Evolutionary conservation across 2,113 vertebrate species (phyloP).

Genomic region (Coregonus clupeaformis): DNA sequence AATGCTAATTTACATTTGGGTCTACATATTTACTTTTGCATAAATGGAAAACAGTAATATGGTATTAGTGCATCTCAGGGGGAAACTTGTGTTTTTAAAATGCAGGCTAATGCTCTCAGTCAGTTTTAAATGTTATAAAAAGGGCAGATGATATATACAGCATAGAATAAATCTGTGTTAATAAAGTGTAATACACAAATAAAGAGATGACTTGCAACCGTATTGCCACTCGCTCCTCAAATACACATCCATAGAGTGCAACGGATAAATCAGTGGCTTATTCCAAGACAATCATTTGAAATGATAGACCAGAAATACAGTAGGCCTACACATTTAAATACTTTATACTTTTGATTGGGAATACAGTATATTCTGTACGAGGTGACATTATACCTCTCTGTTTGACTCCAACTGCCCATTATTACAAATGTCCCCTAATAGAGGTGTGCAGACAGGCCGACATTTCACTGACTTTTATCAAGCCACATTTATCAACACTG

Average conservation of each 20-base stretch:
- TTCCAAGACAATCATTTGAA: neutral
- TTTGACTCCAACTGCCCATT: slow-evolving; percentile 70
- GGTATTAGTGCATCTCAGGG: slow-evolving; percentile 68
- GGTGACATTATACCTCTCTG: slow-evolving; percentile 71
- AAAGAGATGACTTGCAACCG: neutral
- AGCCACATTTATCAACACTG: slow-evolving; percentile 71
- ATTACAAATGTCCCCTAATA: slow-evolving; percentile 70
- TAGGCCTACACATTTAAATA: neutral
- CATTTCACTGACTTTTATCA: slow-evolving; percentile 75
- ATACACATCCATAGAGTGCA: neutral
- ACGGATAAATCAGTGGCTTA: neutral
- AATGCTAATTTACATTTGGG: slow-evolving; percentile 72
- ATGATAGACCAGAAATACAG: neutral
- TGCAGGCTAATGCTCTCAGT: slow-evolving; percentile 51
- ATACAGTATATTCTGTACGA: slow-evolving; percentile 18
- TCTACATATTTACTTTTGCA: slow-evolving; percentile 77
- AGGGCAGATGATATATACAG: slow-evolving; percentile 60
- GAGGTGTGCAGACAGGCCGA: slow-evolving; percentile 76
- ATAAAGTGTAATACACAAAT: neutral
- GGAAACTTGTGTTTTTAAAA: slow-evolving; percentile 60
- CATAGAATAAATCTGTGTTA: neutral
- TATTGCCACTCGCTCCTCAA: neutral
- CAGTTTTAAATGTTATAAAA: slow-evolving; percentile 34
- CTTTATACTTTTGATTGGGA: slow-evolving; percentile 48
- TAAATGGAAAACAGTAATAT: slow-evolving; percentile 72